Evolutionary conservation across 2,113 vertebrate genomes (phyloP).

Genomic region (Bos indicus): DNA sequence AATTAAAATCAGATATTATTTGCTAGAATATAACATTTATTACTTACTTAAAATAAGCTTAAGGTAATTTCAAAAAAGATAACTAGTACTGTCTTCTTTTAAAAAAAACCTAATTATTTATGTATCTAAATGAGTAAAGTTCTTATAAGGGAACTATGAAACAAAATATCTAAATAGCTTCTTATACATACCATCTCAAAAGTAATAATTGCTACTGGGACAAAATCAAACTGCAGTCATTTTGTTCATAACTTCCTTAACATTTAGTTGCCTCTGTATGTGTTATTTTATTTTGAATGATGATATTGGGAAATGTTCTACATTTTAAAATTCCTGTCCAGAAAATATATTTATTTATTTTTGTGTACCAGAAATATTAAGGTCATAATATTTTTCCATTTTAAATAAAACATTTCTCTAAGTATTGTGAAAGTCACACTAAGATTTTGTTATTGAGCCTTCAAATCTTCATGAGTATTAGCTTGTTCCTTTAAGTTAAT

Average conservation of each 20-base stretch:
- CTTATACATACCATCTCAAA: neutral
- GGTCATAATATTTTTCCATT: neutral
- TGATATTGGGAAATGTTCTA: neutral
- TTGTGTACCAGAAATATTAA: neutral
- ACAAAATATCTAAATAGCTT: neutral
- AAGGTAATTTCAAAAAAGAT: neutral
- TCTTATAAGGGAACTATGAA: neutral
- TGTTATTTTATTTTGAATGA: neutral
- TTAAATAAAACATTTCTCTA: neutral
- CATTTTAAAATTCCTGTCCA: neutral
- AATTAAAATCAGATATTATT: neutral
- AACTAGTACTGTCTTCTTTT: neutral
- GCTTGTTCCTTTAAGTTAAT: conserved; percentile 59
- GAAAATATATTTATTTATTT: neutral
- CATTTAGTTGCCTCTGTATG: neutral
- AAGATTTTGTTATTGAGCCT: conserved; percentile 10
- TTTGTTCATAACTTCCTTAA: neutral
- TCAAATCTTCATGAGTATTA: conserved; percentile 24
- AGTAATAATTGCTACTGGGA: neutral
- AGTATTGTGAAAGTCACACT: neutral
- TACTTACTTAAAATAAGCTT: neutral
- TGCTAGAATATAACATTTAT: neutral
- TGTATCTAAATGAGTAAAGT: neutral
- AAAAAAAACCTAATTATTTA: neutral
- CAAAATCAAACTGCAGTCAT: neutral